Percentiles rank a stretch among this genome's conserved stretches.
phyloP scores from a whole-genome alignment of 2,797 vertebrate genomes.

The Macropus fuliginosus region DNA sequence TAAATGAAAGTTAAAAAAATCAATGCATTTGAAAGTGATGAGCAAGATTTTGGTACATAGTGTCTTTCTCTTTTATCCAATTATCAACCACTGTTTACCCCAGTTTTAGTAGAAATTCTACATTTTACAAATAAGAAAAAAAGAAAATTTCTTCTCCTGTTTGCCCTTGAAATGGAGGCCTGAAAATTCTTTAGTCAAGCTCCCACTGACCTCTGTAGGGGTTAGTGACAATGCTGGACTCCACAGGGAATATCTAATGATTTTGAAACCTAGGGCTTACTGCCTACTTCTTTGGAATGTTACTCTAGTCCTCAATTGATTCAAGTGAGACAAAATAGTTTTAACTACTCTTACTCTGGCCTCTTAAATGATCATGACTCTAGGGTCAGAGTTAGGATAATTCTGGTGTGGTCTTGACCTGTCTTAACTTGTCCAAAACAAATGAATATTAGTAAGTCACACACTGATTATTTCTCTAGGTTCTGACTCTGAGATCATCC shows the following conservation, averaged over 20 bases:
- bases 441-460: background rate
- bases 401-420: background rate
- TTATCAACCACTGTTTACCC: background rate
- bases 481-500: background rate
- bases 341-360: background rate
- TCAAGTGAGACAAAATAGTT: background rate
- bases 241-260: background rate
- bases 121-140: conserved; percentile 22
- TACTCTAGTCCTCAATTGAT: background rate
- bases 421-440: background rate
- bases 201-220: background rate
- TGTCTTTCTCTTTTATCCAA: conserved; percentile 38
- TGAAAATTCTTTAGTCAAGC: background rate
- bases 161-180: conserved; percentile 40
- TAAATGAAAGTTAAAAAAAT: background rate
- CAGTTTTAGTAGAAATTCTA: conserved; percentile 28
- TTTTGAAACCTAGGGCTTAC: background rate
- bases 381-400: background rate
- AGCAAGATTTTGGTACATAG: background rate
- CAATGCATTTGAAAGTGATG: conserved; percentile 20
- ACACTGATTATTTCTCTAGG: background rate
- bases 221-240: background rate
- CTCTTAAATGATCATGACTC: background rate
- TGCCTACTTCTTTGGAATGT: background rate
- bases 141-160: background rate